Conservation (phyloP, 2,113 vertebrate species). For the Paramormyrops kingsleyae region DNA sequence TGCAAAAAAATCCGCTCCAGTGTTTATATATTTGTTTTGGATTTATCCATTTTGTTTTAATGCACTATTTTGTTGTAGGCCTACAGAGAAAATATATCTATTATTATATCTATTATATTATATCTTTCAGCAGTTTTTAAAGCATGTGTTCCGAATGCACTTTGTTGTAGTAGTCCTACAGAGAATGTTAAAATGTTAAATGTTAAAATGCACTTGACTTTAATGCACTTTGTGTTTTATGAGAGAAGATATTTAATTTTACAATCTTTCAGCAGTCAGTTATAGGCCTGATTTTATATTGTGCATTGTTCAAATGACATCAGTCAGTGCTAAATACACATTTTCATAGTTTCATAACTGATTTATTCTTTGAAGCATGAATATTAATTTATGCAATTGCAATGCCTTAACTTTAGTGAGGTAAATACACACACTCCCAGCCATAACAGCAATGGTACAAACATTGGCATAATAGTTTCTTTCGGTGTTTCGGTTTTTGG, state of each 20-base stretch:
- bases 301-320: background rate
- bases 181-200: background rate
- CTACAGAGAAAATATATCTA: background rate
- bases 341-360: background rate
- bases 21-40: background rate
- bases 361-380: background rate
- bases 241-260: background rate
- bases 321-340: background rate
- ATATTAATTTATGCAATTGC: background rate
- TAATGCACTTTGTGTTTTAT: background rate
- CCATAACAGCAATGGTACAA: background rate
- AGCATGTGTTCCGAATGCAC: background rate
- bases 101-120: background rate
- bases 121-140: background rate
- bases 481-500: background rate
- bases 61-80: background rate
- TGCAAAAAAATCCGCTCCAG: slow-evolving; percentile 17
- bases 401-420: too few species aligned
- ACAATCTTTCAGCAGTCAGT: background rate
- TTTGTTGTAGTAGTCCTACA: background rate
- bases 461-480: background rate
- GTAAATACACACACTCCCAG: too few species aligned
- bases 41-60: background rate
- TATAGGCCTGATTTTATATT: background rate
- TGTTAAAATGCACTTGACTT: too few species aligned